These are phyloP conservation scores for Monoplex corrugatus DNA, from an alignment of 2,888 invertebrate species.

Conservation along the genomic window DNA sequence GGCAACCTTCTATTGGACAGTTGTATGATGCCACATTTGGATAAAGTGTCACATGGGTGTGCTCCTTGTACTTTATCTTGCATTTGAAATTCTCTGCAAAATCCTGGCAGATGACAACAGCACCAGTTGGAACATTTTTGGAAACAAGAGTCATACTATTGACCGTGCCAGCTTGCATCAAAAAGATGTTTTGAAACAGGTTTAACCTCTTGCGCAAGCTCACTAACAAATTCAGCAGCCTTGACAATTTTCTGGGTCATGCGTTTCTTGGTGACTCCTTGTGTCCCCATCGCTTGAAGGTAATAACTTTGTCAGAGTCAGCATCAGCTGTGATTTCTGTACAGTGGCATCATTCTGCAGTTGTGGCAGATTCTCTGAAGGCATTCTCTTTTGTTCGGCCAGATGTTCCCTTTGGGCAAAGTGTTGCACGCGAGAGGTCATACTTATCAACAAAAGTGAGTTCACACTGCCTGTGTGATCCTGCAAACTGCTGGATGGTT, in stretches of 20 bases:
- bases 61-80: constrained; percentile 1
- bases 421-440: not conserved
- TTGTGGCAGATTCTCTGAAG: not conserved
- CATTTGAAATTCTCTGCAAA: not conserved
- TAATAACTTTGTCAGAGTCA: not conserved
- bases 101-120: constrained; percentile 17
- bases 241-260: not conserved
- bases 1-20: not conserved
- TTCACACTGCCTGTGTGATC: not conserved
- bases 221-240: not conserved
- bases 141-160: not conserved
- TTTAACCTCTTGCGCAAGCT: not conserved
- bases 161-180: not conserved
- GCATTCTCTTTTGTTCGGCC: not conserved
- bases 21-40: not conserved
- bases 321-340: not conserved
- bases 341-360: not conserved
- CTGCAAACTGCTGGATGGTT: not conserved
- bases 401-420: too few species aligned
- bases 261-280: not conserved
- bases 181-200: not conserved
- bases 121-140: not conserved
- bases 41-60: not conserved
- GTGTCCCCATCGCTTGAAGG: not conserved
- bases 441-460: not conserved